These are phyloP conservation scores for Plutella xylostella DNA, from an alignment of 2,888 invertebrate species.

Conservation along the genomic window DNA sequence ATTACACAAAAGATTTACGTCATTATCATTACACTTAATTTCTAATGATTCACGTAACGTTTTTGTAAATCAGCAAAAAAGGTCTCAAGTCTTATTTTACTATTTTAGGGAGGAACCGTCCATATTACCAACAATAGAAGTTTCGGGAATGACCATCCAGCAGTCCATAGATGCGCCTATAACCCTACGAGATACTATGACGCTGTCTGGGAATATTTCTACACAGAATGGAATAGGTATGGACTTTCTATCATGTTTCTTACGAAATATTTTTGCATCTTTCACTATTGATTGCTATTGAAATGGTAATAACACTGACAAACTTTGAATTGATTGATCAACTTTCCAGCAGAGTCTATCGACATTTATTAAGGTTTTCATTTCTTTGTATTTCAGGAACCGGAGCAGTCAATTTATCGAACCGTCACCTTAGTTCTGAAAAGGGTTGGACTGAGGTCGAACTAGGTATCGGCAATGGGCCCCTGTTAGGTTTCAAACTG, in stretches of 20 bases:
- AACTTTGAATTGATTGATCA: no score
- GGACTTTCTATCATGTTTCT: constrained; percentile 10
- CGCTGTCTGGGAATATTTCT: constrained; percentile 83
- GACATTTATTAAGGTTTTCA: constrained; percentile 4
- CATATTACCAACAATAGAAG: constrained; percentile 82
- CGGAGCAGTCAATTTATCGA: constrained; percentile 81
- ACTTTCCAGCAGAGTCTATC: no score
- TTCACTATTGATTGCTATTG: no score
- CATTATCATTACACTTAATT: no score
- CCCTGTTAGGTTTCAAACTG: constrained; percentile 80
- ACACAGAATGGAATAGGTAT: constrained; percentile 90
- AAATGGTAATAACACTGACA: no score
- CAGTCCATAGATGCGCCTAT: constrained; percentile 95
- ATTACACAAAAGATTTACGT: no score
- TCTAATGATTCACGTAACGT: no score
- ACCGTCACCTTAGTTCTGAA: constrained; percentile 82
- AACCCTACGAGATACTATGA: constrained; percentile 86
- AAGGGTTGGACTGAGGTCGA: constrained; percentile 92
- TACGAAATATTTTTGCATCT: no score
- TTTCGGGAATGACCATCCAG: constrained; percentile 92
- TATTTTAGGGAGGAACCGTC: constrained; percentile 50
- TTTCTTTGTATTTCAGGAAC: constrained; percentile 57
- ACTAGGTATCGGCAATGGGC: constrained; percentile 87
- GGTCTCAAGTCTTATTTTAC: not conserved
- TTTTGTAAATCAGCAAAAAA: no score